These are phyloP conservation scores for Oxytorus armatus DNA, from an alignment of 2,888 invertebrate genomes.

Conservation along the genomic window DNA sequence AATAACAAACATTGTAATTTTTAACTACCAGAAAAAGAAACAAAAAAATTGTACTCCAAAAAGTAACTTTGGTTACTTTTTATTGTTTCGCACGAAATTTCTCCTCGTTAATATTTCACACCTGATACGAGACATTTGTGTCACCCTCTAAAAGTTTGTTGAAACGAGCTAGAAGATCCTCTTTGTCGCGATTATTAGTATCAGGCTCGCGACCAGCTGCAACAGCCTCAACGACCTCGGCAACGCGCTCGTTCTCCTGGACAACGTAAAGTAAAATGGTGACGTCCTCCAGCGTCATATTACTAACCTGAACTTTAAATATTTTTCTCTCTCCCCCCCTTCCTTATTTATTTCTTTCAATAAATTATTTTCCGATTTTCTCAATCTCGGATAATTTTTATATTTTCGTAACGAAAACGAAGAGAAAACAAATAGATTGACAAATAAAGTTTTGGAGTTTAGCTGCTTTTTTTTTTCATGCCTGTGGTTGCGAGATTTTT, in stretches of 20 bases:
- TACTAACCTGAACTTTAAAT: not conserved
- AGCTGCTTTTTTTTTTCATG: not conserved
- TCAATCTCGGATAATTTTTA: constrained; percentile 23
- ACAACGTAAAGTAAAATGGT: constrained; percentile 71
- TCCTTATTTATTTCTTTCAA: not conserved
- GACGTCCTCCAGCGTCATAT: constrained; percentile 47
- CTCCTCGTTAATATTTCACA: constrained; percentile 30
- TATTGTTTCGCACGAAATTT: not conserved
- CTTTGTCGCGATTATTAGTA: constrained; percentile 77
- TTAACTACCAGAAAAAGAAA: too few relatives aligned
- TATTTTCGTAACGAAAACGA: not conserved
- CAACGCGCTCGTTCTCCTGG: constrained; percentile 76
- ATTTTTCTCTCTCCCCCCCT: not conserved
- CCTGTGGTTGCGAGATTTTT: too few relatives aligned
- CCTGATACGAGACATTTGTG: constrained; percentile 55
- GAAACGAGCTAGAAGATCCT: constrained; percentile 80
- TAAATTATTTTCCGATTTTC: not conserved
- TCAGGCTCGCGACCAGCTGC: constrained; percentile 74
- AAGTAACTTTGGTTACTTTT: not conserved
- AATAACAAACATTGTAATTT: too few relatives aligned
- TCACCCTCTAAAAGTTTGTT: constrained; percentile 78
- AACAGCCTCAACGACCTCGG: constrained; percentile 76
- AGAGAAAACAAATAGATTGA: not conserved
- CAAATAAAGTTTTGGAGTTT: too few relatives aligned
- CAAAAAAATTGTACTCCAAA: not conserved